A percentile compares a stretch with the other conserved stretches of the same genome.
Evolutionary conservation across 2,797 vertebrate genomes (phyloP).

Genomic region (Spinus pinus): DNA sequence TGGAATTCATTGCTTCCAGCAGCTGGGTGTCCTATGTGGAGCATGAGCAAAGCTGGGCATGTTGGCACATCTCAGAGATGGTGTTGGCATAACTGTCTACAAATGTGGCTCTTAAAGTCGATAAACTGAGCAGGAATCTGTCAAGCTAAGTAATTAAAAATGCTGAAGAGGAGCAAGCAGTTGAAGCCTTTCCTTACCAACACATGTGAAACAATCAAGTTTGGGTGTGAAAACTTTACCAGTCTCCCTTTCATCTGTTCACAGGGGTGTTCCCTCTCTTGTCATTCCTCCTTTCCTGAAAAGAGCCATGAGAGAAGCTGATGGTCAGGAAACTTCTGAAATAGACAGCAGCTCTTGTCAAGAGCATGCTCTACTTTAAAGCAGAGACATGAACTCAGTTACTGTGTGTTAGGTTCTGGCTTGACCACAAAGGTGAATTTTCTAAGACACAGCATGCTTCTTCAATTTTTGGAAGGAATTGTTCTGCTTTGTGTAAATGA

Average conservation of each 20-base stretch:
- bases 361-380: not conserved
- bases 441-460: not conserved
- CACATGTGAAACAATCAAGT: not conserved
- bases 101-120: not conserved
- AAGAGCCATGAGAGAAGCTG: not conserved
- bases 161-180: not conserved
- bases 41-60: not conserved
- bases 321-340: not conserved
- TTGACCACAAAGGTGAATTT: not conserved
- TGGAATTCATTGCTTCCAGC: not conserved
- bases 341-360: not conserved
- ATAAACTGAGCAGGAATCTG: not conserved
- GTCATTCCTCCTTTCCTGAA: not conserved
- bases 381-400: not conserved
- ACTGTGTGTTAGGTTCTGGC: not conserved
- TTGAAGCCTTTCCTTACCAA: not conserved
- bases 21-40: not conserved
- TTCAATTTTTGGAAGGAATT: not conserved
- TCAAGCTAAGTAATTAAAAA: not conserved
- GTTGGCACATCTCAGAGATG: not conserved
- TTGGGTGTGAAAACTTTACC: not conserved
- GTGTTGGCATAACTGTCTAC: not conserved
- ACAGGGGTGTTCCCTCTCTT: not conserved
- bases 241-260: not conserved
- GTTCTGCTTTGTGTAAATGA: slow-evolving; percentile 22